These are phyloP conservation scores for Teleiodes luculella DNA, from an alignment of 2,888 invertebrate species.

Conservation along the genomic window DNA sequence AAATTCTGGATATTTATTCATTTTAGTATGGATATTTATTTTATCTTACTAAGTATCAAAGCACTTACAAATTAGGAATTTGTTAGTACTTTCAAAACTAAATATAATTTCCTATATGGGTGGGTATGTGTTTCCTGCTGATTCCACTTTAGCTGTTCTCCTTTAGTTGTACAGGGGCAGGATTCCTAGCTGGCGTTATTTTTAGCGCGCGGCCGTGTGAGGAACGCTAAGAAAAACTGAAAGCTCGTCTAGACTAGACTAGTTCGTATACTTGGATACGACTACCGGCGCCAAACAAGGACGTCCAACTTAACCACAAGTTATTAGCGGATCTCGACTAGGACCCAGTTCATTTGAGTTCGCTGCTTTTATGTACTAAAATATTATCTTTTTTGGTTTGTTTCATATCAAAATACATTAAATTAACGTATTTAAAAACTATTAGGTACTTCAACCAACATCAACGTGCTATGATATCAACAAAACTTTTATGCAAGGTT, in stretches of 20 bases:
- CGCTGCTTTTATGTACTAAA: no score
- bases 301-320: slow-evolving; percentile 12
- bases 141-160: slow-evolving; percentile 13
- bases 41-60: no score
- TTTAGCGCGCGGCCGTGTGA: slow-evolving; percentile 24
- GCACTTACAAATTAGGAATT: no score
- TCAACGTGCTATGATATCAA: no score
- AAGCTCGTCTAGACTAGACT: slow-evolving; percentile 24
- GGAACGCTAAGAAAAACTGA: slow-evolving; percentile 27
- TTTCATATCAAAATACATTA: no score
- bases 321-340: slow-evolving; percentile 13
- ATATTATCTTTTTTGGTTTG: no score
- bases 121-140: background rate
- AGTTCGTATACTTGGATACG: slow-evolving; percentile 20
- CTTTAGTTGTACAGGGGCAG: slow-evolving; percentile 15
- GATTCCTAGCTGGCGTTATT: slow-evolving; percentile 23
- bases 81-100: background rate
- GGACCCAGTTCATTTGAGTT: background rate
- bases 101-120: background rate
- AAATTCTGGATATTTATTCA: no score
- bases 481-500: no score
- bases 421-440: no score
- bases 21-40: no score
- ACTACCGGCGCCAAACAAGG: slow-evolving; percentile 25
- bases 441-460: no score